These are phyloP conservation scores for Nomada lathburiana DNA, from an alignment of 2,888 invertebrate species.

Conservation along the genomic window DNA sequence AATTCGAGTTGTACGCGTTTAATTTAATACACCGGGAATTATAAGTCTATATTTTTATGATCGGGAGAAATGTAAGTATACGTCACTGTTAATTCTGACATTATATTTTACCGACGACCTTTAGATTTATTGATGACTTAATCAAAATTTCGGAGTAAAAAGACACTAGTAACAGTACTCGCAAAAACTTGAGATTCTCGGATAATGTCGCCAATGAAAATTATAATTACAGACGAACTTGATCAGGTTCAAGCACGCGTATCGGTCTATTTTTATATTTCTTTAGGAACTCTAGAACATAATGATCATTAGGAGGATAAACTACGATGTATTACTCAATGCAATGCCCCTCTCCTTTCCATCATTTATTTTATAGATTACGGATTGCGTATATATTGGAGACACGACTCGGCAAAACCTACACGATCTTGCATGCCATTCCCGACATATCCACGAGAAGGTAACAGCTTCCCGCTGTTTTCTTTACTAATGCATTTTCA, in stretches of 20 bases:
- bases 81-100: too few species aligned
- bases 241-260: background rate
- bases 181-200: too few species aligned
- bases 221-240: background rate
- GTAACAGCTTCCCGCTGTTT: conserved; percentile 28
- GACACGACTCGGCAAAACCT: conserved; percentile 10
- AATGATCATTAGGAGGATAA: conserved; percentile 2
- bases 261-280: background rate
- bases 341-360: background rate
- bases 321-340: conserved; percentile 15
- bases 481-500: background rate
- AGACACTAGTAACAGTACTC: too few species aligned
- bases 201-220: background rate
- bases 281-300: background rate
- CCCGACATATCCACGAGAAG: conserved; percentile 1
- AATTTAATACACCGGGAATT: too few species aligned
- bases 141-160: too few species aligned
- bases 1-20: too few species aligned
- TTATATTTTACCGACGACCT: too few species aligned
- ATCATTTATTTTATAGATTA: conserved; percentile 20
- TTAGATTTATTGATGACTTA: too few species aligned
- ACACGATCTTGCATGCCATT: conserved; percentile 25
- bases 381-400: background rate
- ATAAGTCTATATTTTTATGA: too few species aligned
- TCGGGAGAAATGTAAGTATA: too few species aligned